Conservation (phyloP, 2,113 vertebrate species). For the Nesospiza acunhae region DNA sequence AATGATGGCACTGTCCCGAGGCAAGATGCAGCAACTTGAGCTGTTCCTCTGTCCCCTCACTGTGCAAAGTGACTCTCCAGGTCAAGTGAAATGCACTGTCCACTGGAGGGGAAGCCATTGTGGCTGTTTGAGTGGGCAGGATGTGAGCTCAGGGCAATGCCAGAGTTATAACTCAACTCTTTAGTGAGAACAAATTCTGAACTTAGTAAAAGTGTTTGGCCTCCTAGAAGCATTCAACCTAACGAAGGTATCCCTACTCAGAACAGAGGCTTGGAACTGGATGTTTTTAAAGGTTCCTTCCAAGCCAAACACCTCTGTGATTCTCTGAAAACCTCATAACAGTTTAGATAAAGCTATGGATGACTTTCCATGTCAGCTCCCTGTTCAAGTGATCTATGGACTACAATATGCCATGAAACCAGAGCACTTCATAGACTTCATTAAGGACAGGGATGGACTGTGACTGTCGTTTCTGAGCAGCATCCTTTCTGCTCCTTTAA, state of each 20-base stretch:
- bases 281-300: background rate
- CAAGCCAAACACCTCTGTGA: background rate
- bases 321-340: background rate
- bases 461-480: background rate
- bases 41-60: background rate
- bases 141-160: background rate
- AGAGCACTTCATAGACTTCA: background rate
- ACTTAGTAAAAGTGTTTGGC: background rate
- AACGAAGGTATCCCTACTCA: background rate
- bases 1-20: background rate
- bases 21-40: background rate
- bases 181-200: background rate
- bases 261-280: background rate
- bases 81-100: background rate
- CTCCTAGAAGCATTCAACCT: background rate
- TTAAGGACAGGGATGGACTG: background rate
- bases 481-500: background rate
- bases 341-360: background rate
- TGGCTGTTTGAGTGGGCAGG: background rate
- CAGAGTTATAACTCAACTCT: background rate
- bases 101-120: rapidly evolving
- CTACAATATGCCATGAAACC: background rate
- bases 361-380: background rate
- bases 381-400: background rate
- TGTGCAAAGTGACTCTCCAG: background rate